Evolutionary conservation across 2,113 vertebrate species (phyloP), one percentile per base, ranked within the genome.

Genomic region (Marmota flaviventris): DNA sequence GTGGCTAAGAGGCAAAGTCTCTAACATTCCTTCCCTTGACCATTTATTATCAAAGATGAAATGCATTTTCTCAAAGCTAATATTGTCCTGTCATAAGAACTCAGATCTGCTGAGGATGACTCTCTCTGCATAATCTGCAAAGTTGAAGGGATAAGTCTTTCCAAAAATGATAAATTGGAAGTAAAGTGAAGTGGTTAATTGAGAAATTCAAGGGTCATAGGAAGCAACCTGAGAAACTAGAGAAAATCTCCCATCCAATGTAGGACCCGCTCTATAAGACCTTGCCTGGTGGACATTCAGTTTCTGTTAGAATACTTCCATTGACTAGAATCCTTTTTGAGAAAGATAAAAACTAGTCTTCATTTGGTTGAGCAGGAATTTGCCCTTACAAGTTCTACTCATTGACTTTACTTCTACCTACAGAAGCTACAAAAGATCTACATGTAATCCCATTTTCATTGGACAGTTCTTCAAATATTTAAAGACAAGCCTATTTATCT

Each of bases 381-480:
- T 85, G 25, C 9, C 42, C 88, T 81, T 8, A 51, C 72, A 91
- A 72, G 32, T 94, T 79, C 37, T 45, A 70, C 45, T 85, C 16
- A 42, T 56, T 75, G 58, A 75, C 58, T 93, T 97, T 69, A 67
- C 13, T 85, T 93, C 58, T 65, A 48, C 16, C 37, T 29, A 77
- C 1, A 85, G 61, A 93, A 85, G 6, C 32, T 76, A 82, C 14
- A 85, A 69, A 92, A 84, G 45, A 25, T 83, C 89, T 2, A 95
- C 12, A 78, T 24, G 9, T 83, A 82, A 69, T 12, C 10, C 25
- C 7, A 65, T n/a, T 84, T 93, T 97, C 72, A 78, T 48, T 12
- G 56, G 65, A 92, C 27, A 92, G 13, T 65, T 83, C 29, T 93
- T 95, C 48, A 58, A 70, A 79, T 94, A 92, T 67, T 83, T 90